Base-by-base conservation (phyloP, 2,797 vertebrate species). In the Cichlasoma orientale region DNA sequence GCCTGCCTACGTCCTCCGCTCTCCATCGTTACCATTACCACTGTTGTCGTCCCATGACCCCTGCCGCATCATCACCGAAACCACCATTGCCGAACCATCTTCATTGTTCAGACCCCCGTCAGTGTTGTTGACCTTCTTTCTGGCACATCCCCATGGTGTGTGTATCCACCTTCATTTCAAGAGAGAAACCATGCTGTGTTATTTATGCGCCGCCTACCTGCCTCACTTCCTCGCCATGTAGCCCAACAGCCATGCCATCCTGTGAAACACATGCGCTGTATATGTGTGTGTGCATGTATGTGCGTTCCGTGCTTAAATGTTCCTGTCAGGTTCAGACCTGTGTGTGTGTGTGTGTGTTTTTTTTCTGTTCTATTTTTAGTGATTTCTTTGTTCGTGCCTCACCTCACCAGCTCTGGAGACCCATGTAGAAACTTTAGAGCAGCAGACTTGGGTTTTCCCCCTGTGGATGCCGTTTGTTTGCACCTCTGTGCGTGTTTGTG, bases 11-110 rank as follows among this genome's bases (percentile, higher is more conserved):
- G 78, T 85, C 80, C 89, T 91, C 84, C 83, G 84, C 89, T 83
- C 85, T 88, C 85, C 89, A 87, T 88, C 82, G 83, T 85, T 86
- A 61, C 85, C 91, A 90, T 92, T 69, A 74, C 90, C 82, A 84
- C 75, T 90, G 86, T 90, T 88, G 91, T 92, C 82, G 69, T 71
- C 75, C 80, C 89, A 86, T 79, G 80, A 86, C 18, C 88, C 77
- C 56, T 52, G 82, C 86, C 83, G 56, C 69, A 71, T 80, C 90
- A 80, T 82, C 88, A 75, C 68, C 27, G 79, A 78, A 72, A 71
- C 83, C 90, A 90, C 89, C 89, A 53, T 25, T 47, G 77, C 71
- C 68, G 74, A 75, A 50, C 79, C 87, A 83, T 70, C 83, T 41
- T 3, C 89, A 85, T 88, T 75, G 73, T 77, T 59, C 75, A 55